Percentiles rank a stretch among this genome's conserved stretches.
Evolutionary conservation across 2,888 invertebrate species (phyloP).

Genomic region (Meliscaeva auricollis): DNA sequence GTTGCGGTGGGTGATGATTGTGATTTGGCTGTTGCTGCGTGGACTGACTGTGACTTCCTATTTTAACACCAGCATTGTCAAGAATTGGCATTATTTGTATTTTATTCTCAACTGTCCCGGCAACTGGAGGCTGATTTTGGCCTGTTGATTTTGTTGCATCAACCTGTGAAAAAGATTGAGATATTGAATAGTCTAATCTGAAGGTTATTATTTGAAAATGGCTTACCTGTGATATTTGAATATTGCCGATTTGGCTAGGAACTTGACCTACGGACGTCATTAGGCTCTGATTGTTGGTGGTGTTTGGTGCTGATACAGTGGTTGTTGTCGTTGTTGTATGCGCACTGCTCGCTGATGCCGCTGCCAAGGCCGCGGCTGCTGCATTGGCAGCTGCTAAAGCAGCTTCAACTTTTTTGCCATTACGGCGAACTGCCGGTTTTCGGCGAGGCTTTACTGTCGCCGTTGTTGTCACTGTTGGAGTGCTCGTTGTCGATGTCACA

Average conservation of each 20-base stretch:
- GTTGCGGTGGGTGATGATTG: slow-evolving; percentile 69
- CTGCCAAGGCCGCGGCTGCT: slow-evolving; percentile 40
- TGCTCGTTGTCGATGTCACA: slow-evolving; percentile 67
- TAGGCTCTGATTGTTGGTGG: slow-evolving; percentile 72
- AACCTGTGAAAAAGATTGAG: slow-evolving; percentile 71
- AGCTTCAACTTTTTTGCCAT: slow-evolving; percentile 82
- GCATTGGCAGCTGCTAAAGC: slow-evolving; percentile 56
- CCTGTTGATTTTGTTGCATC: slow-evolving; percentile 80
- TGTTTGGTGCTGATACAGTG: slow-evolving; percentile 19
- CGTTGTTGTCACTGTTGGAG: slow-evolving; percentile 77
- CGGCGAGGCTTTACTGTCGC: slow-evolving; percentile 82
- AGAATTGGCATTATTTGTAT: slow-evolving; percentile 84
- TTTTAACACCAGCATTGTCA: slow-evolving; percentile 79
- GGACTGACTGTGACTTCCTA: slow-evolving; percentile 66
- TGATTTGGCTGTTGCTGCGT: slow-evolving; percentile 55
- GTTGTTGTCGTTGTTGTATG: slow-evolving; percentile 51
- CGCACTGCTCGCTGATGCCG: slow-evolving; percentile 27
- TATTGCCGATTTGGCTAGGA: slow-evolving; percentile 84
- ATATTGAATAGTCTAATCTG: not conserved
- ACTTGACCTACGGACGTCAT: slow-evolving; percentile 80
- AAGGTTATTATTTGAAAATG: not conserved
- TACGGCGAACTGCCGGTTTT: slow-evolving; percentile 82
- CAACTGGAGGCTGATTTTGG: slow-evolving; percentile 79
- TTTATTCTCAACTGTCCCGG: slow-evolving; percentile 83
- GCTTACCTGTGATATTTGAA: slow-evolving; percentile 84